Evolutionary conservation across 2,113 vertebrate genomes (phyloP).

Genomic region (Trachemys scripta): DNA sequence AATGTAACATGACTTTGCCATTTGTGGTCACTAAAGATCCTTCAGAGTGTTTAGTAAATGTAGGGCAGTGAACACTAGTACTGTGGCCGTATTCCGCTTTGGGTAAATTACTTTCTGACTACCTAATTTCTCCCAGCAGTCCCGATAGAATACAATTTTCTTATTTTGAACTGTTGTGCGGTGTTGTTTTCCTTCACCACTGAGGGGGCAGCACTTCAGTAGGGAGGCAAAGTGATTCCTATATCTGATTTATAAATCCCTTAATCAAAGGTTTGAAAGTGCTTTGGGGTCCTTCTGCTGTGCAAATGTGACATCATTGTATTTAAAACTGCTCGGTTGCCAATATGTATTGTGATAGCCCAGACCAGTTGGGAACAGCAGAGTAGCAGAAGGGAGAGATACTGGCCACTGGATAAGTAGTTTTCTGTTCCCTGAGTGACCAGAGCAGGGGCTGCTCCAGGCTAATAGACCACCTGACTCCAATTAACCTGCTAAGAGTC

Average conservation of each 20-base stretch:
- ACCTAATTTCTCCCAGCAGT: background rate
- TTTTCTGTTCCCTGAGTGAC: too few species aligned
- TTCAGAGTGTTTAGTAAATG: background rate
- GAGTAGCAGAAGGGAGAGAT: too few species aligned
- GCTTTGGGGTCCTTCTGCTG: background rate
- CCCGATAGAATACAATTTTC: background rate
- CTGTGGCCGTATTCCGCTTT: background rate
- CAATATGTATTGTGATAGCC: background rate
- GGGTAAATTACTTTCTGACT: background rate
- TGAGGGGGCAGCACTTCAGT: background rate
- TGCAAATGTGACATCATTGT: background rate
- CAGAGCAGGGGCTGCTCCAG: too few species aligned
- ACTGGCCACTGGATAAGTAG: too few species aligned
- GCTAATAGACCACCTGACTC: too few species aligned
- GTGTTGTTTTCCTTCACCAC: background rate
- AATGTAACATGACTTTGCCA: background rate
- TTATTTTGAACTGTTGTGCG: background rate
- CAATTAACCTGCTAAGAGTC: too few species aligned
- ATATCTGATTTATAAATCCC: background rate
- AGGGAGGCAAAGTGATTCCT: background rate
- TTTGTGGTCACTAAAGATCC: background rate
- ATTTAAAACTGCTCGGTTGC: conserved; percentile 9
- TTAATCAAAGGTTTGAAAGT: background rate
- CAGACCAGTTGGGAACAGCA: too few species aligned
- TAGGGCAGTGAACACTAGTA: background rate